These are phyloP conservation scores for Merodon equestris DNA, from an alignment of 2,888 invertebrate genomes.

Conservation along the genomic window DNA sequence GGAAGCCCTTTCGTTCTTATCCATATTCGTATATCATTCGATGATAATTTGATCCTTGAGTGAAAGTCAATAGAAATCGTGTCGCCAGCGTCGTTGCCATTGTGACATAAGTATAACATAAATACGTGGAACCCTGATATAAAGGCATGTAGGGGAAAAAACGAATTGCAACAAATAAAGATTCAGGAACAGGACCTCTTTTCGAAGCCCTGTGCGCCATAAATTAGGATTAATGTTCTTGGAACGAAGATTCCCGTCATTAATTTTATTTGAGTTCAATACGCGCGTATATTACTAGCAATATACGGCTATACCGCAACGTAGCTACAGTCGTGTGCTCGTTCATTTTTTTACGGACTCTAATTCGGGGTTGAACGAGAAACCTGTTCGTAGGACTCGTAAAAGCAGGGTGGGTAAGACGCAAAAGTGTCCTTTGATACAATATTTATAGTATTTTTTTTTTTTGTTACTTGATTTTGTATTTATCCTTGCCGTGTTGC, in stretches of 20 bases:
- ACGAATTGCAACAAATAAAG: conserved; percentile 20
- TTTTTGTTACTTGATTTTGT: conserved; percentile 42
- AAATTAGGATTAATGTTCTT: conserved; percentile 67
- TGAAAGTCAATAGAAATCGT: conserved; percentile 53
- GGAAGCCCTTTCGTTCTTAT: conserved; percentile 15
- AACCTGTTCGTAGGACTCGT: conserved; percentile 59
- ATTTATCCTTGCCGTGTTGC: conserved; percentile 33
- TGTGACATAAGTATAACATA: conserved; percentile 27
- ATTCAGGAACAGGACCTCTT: conserved; percentile 2
- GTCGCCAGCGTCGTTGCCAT: conserved; percentile 49
- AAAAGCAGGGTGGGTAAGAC: conserved; percentile 11
- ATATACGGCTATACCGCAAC: conserved; percentile 26
- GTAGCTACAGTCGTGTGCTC: conserved; percentile 41
- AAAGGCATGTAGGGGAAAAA: conserved; percentile 20
- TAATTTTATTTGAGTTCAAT: conserved; percentile 67
- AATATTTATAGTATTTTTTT: conserved; percentile 54
- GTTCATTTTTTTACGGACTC: conserved; percentile 49
- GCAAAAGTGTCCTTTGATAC: conserved; percentile 60
- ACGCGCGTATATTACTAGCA: conserved; percentile 36
- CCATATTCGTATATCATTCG: conserved; percentile 24
- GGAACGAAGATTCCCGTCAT: conserved; percentile 59
- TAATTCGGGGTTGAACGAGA: conserved; percentile 52
- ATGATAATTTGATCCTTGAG: conserved; percentile 64
- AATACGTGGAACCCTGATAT: conserved; percentile 22
- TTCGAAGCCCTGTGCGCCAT: conserved; percentile 17